Conservation (phyloP, 2,113 vertebrate species). For the Corythornis madagascariensis region DNA sequence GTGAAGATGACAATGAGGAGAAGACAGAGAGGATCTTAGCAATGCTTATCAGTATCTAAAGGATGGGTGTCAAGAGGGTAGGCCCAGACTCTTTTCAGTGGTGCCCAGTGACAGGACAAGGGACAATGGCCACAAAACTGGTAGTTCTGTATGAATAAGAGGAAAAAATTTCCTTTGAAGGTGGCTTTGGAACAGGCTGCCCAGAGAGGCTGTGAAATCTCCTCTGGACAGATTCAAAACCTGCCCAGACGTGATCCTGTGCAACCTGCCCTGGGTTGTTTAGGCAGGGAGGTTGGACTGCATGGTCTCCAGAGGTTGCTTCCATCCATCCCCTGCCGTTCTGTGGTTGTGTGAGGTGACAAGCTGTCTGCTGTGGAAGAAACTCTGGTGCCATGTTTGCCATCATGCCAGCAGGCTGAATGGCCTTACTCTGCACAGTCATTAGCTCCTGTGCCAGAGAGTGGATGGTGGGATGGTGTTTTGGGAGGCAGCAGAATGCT, state of each 20-base stretch:
- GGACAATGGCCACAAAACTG: background rate
- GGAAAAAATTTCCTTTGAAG: background rate
- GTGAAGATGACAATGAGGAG: background rate
- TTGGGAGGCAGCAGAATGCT: background rate
- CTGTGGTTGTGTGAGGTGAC: background rate
- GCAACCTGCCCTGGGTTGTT: background rate
- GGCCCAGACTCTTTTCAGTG: background rate
- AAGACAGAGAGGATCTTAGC: background rate
- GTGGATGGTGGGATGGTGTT: background rate
- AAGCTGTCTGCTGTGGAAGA: background rate
- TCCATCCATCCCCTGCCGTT: background rate
- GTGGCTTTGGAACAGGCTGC: background rate
- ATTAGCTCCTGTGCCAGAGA: background rate
- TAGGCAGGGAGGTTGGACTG: background rate
- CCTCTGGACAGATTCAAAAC: background rate
- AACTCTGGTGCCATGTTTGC: background rate
- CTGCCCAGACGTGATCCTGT: background rate
- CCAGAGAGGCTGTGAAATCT: background rate
- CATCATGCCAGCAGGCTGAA: fast-evolving
- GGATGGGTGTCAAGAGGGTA: background rate
- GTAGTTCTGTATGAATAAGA: background rate
- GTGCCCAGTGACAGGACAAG: background rate
- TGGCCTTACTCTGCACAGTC: background rate
- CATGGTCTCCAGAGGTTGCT: background rate
- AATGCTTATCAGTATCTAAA: background rate